phyloP scores from a whole-genome alignment of 2,797 vertebrate species.

The Sebastes elongatus region DNA sequence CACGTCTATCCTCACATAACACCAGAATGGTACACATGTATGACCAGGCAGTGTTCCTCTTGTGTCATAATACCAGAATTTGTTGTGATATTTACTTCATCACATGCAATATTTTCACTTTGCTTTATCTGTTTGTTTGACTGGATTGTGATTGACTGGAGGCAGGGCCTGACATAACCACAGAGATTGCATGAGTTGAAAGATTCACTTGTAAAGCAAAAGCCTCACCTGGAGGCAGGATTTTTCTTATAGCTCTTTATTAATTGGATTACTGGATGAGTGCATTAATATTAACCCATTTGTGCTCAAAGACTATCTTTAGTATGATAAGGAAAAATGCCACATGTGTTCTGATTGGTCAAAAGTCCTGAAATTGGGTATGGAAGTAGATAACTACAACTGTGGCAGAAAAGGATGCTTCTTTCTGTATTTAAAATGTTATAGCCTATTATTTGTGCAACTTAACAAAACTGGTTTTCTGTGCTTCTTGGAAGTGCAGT shows the following conservation, averaged over 20 bases:
- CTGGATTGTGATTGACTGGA: constrained; percentile 6
- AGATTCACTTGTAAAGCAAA: constrained; percentile 7
- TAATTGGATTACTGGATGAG: background rate
- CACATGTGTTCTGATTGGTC: too few relatives aligned
- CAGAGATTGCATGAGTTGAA: background rate
- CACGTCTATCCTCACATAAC: background rate
- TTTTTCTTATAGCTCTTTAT: background rate
- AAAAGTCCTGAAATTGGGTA: too few relatives aligned
- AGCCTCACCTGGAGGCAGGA: background rate
- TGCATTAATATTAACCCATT: background rate
- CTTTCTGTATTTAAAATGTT: background rate
- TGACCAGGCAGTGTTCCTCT: too few relatives aligned
- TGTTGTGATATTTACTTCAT: constrained; percentile 7
- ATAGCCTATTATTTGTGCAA: background rate
- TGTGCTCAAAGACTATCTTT: too few relatives aligned
- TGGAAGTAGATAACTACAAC: too few relatives aligned
- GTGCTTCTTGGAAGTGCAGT: background rate
- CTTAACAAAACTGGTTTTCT: background rate
- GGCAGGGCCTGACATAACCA: background rate
- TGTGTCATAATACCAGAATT: background rate
- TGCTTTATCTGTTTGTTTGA: background rate
- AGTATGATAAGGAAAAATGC: too few relatives aligned
- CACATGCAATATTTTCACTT: background rate
- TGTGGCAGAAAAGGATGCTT: background rate
- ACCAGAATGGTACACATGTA: too few relatives aligned